Evolutionary conservation across 2,797 vertebrate species (phyloP).

Genomic region (Poecilia picta): DNA sequence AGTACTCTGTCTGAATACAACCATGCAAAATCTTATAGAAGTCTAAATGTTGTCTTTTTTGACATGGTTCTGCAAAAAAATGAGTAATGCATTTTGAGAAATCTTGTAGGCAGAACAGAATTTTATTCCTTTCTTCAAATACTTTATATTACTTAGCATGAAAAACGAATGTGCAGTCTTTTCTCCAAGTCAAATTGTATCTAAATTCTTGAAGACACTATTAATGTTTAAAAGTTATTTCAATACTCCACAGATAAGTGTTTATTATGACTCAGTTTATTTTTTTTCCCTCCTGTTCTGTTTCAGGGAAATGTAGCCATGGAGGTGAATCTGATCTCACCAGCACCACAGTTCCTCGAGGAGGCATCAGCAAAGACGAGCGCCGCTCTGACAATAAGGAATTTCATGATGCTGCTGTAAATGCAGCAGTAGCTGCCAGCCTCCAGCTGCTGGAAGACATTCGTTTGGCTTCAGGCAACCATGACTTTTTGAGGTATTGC

Average conservation of each 20-base stretch:
- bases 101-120: not conserved
- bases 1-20: not conserved
- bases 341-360: constrained; percentile 56
- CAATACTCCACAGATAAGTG: not conserved
- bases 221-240: not conserved
- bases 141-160: not conserved
- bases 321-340: constrained; percentile 75
- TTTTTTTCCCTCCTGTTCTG: not conserved
- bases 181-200: not conserved
- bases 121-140: not conserved
- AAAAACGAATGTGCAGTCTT: not conserved
- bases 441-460: constrained; percentile 75
- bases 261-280: not conserved
- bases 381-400: constrained; percentile 53
- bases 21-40: not conserved
- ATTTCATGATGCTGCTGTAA: constrained; percentile 68
- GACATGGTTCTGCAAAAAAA: not conserved
- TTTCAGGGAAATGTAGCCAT: constrained; percentile 83
- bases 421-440: constrained; percentile 60
- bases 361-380: constrained; percentile 80
- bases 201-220: not conserved
- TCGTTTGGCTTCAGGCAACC: constrained; percentile 64
- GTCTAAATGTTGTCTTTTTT: not conserved
- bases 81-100: not conserved
- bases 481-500: constrained; percentile 70